Percentiles rank a stretch among this genome's conserved stretches.
Conservation (phyloP, 1,140 invertebrate species). For the Drosophila prosaltans region DNA sequence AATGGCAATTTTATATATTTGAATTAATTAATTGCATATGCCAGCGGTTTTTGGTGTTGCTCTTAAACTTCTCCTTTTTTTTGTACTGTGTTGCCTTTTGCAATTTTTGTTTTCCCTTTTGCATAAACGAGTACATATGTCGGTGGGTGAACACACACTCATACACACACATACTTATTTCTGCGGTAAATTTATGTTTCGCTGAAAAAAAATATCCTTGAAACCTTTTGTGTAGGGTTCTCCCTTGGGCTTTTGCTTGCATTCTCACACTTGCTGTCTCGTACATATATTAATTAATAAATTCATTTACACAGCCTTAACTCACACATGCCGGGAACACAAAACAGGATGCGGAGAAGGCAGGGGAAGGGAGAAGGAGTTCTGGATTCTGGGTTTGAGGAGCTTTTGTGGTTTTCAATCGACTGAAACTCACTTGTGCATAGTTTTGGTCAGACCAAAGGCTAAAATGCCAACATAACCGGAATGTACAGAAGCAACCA, state of each 20-base stretch:
- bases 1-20: slow-evolving; percentile 59
- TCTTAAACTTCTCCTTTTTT: slow-evolving; percentile 54
- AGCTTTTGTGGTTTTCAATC: slow-evolving; percentile 33
- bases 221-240: slow-evolving; percentile 20
- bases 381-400: background rate
- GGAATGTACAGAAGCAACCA: slow-evolving; percentile 21
- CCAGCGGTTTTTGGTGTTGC: slow-evolving; percentile 60
- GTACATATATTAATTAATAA: slow-evolving; percentile 55
- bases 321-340: background rate
- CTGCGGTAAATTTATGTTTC: slow-evolving; percentile 45
- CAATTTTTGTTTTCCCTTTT: background rate
- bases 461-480: slow-evolving; percentile 58
- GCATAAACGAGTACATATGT: background rate
- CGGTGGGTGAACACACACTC: too few species aligned
- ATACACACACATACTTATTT: background rate
- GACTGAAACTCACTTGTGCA: slow-evolving; percentile 38
- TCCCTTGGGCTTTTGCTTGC: background rate
- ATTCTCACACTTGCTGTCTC: slow-evolving; percentile 18
- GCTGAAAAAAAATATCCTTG: background rate
- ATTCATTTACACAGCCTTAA: slow-evolving; percentile 28
- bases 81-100: slow-evolving; percentile 35
- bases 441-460: slow-evolving; percentile 34
- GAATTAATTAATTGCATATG: slow-evolving; percentile 77
- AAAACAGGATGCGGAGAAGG: background rate
- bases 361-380: background rate